phyloP scores from a whole-genome alignment of 2,888 invertebrate species.

The Cataglyphis altisquamis region DNA sequence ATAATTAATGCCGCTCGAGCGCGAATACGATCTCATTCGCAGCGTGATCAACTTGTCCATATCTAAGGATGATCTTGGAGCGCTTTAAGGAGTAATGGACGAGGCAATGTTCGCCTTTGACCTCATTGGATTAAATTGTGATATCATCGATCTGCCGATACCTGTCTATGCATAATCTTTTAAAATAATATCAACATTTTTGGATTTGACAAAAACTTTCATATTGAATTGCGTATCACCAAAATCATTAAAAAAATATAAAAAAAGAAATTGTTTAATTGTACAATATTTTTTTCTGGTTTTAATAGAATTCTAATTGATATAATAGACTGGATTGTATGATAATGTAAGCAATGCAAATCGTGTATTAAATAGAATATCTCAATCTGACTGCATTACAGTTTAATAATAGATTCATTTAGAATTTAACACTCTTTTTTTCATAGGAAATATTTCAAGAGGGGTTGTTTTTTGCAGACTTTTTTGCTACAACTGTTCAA shows the following conservation, averaged over 20 bases:
- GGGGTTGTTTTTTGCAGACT: background rate
- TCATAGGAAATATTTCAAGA: background rate
- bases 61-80: constrained; percentile 45
- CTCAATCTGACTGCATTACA: background rate
- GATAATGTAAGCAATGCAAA: background rate
- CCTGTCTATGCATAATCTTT: background rate
- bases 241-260: background rate
- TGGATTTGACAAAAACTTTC: background rate
- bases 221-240: background rate
- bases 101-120: constrained; percentile 27
- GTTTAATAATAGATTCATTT: background rate
- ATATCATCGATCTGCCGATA: background rate
- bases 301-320: background rate
- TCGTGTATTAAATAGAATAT: background rate
- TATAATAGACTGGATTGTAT: background rate
- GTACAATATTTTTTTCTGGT: background rate
- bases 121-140: constrained; percentile 23
- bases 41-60: constrained; percentile 52
- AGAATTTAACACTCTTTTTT: background rate
- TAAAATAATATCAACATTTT: background rate
- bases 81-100: constrained; percentile 26
- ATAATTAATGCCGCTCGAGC: constrained; percentile 60
- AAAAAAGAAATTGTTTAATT: background rate
- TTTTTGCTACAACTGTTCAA: background rate
- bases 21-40: constrained; percentile 40